A percentile compares a stretch with the other conserved stretches of the same genome.
Evolutionary conservation across 2,113 vertebrate species (phyloP).

Genomic region (Alosa alosa): DNA sequence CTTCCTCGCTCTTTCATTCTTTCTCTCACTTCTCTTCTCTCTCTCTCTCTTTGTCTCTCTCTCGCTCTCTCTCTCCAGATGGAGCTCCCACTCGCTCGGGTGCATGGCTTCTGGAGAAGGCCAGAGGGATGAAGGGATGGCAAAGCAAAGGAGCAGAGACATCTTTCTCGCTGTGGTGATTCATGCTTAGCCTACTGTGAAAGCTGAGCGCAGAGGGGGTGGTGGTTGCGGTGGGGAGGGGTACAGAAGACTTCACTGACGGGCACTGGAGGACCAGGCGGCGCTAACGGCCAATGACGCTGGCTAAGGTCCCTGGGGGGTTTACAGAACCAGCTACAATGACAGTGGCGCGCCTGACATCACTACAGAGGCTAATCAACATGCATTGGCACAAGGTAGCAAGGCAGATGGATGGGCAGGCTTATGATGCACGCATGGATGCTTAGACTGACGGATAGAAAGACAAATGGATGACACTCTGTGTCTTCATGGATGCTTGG

Average conservation of each 20-base stretch:
- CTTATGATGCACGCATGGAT: not conserved
- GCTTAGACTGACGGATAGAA: not conserved
- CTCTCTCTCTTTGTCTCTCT: constrained; percentile 28
- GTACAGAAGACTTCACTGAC: not conserved
- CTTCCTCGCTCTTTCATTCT: constrained; percentile 34
- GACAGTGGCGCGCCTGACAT: not conserved
- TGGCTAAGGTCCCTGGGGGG: not conserved
- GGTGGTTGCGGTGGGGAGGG: not conserved
- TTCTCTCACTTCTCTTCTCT: not conserved
- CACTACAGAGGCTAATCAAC: not conserved
- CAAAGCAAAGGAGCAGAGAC: constrained; percentile 25
- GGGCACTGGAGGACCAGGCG: not conserved
- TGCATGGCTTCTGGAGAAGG: constrained; percentile 42
- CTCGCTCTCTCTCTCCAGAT: constrained; percentile 54
- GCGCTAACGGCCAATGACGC: not conserved
- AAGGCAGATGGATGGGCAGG: not conserved
- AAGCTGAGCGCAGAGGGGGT: not conserved
- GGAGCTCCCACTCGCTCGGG: constrained; percentile 54
- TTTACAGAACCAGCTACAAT: not conserved
- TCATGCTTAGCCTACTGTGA: constrained; percentile 34
- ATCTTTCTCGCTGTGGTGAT: constrained; percentile 14
- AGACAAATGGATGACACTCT: not conserved
- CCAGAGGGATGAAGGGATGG: constrained; percentile 8
- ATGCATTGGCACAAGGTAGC: constrained; percentile 5
- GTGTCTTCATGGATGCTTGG: not conserved